Percentiles rank a stretch among this genome's conserved stretches.
Evolutionary conservation across 2,113 vertebrate genomes (phyloP).

Genomic region (Pelodiscus sinensis): DNA sequence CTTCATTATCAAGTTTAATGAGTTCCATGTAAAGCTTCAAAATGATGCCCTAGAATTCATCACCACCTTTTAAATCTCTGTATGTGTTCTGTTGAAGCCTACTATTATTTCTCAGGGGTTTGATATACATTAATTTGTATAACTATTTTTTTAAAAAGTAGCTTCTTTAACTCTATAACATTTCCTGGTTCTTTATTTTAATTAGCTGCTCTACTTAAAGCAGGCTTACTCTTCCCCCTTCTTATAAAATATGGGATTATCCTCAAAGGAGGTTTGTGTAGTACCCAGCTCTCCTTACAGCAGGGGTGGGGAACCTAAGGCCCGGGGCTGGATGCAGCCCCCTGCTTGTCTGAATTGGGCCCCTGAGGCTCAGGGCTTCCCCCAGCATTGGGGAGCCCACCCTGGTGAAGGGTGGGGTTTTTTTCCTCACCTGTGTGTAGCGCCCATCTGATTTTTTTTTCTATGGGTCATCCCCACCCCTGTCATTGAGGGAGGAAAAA

Average conservation of each 20-base stretch:
- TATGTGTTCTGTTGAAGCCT: neutral
- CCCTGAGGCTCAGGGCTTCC: too few species aligned
- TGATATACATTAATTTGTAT: neutral
- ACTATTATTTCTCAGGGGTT: neutral
- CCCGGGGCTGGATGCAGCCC: too few species aligned
- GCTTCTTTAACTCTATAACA: neutral
- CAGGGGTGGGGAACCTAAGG: too few species aligned
- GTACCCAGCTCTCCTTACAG: neutral
- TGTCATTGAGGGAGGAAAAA: neutral
- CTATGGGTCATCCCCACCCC: too few species aligned
- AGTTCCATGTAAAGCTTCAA: neutral
- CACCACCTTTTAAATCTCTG: neutral
- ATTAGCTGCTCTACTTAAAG: neutral
- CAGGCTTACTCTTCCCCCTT: neutral
- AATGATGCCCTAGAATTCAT: rapidly evolving
- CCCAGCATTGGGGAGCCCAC: too few species aligned
- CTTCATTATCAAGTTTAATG: neutral
- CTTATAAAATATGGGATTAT: neutral
- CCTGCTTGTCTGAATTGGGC: too few species aligned
- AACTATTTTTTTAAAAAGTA: neutral
- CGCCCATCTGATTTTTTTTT: too few species aligned
- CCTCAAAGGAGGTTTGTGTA: neutral
- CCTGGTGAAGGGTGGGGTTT: too few species aligned
- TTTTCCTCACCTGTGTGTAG: too few species aligned
- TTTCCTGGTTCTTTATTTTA: neutral